These are phyloP conservation scores for Amphibalanus amphitrite DNA, from an alignment of 1,140 invertebrate genomes.

Conservation along the genomic window DNA sequence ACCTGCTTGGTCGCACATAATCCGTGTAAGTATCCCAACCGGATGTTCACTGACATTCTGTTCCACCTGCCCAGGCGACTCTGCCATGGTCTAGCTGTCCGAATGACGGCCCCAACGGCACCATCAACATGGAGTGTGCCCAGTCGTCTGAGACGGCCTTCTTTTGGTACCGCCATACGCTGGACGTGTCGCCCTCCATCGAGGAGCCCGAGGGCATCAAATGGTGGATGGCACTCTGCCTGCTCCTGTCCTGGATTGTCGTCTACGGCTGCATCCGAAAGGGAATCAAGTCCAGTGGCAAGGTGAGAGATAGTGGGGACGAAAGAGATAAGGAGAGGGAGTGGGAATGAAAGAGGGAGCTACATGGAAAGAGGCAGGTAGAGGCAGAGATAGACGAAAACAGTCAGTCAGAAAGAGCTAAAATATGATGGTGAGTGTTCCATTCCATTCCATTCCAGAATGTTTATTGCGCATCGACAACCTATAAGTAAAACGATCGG, in stretches of 20 bases:
- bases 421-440: no score
- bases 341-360: no score
- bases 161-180: conserved; percentile 67
- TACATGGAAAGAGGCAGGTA: no score
- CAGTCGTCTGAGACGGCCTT: conserved; percentile 66
- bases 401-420: no score
- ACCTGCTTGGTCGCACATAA: no score
- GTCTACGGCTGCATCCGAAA: conserved; percentile 96
- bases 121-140: conserved; percentile 41
- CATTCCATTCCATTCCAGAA: no score
- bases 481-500: no score
- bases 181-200: conserved; percentile 65
- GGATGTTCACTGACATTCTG: neutral
- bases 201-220: conserved; percentile 61
- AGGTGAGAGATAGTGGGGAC: conserved; percentile 34
- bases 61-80: conserved; percentile 34
- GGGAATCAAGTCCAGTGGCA: conserved; percentile 70
- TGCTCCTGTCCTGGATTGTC: conserved; percentile 78
- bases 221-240: conserved; percentile 84
- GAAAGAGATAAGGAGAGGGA: neutral
- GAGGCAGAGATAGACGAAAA: no score
- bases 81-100: conserved; percentile 74
- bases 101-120: conserved; percentile 22
- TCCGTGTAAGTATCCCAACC: no score
- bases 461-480: no score